Percentiles rank a stretch among this genome's conserved stretches.
These are phyloP conservation scores for Notoglanidium macrostoma DNA, from an alignment of 2,797 vertebrate genomes.

Conservation along the genomic window DNA sequence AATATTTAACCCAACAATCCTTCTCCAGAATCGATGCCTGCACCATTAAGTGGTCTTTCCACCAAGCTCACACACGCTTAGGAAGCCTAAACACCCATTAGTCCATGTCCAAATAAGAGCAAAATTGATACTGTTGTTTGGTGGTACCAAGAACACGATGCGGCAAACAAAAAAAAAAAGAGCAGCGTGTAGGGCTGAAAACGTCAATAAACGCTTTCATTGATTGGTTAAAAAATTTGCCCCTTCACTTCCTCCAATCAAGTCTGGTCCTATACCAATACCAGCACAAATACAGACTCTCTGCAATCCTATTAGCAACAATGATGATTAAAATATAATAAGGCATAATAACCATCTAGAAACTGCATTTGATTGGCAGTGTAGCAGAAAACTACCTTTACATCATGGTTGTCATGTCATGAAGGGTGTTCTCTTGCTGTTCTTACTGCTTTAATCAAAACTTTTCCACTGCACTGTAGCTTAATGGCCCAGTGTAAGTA, in stretches of 20 bases:
- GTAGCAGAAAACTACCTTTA: not conserved
- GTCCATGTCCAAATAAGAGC: not conserved
- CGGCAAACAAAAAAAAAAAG: not conserved
- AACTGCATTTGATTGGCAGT: not conserved
- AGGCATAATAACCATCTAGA: not conserved
- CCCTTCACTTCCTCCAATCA: not conserved
- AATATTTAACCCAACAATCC: too few relatives aligned
- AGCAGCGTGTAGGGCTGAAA: not conserved
- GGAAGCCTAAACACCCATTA: not conserved
- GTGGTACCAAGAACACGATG: not conserved
- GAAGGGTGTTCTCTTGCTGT: not conserved
- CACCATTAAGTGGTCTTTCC: not conserved
- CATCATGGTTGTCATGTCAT: not conserved
- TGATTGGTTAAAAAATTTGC: not conserved
- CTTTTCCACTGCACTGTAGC: not conserved
- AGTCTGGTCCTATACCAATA: not conserved
- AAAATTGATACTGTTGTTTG: not conserved
- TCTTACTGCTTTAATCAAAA: not conserved
- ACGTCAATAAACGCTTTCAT: not conserved
- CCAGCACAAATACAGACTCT: not conserved
- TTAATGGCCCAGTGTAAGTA: not conserved
- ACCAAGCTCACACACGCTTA: not conserved
- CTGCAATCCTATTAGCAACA: not conserved
- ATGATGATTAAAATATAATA: not conserved
- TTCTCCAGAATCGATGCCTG: too few relatives aligned